phyloP scores from a whole-genome alignment of 2,113 vertebrate genomes.

The Porphyrio hochstetteri region DNA sequence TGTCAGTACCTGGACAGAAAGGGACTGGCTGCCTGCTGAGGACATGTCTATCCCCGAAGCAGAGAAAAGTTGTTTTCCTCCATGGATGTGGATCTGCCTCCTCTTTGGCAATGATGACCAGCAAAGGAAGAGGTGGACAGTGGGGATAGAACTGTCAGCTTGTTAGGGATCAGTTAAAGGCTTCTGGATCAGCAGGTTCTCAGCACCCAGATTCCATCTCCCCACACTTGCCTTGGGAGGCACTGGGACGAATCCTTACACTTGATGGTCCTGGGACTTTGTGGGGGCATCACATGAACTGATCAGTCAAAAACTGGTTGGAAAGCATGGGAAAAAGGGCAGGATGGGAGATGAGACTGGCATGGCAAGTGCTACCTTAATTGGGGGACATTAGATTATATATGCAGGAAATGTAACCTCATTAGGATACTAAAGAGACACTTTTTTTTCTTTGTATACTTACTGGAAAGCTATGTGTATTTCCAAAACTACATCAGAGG shows the following conservation, averaged over 20 bases:
- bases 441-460: not conserved
- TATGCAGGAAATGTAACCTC: not conserved
- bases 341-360: not conserved
- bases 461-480: not conserved
- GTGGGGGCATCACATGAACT: not conserved
- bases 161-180: not conserved
- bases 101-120: not conserved
- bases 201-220: not conserved
- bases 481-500: not conserved
- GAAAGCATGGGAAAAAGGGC: not conserved
- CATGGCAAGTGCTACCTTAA: not conserved
- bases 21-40: rapidly evolving
- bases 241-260: not conserved
- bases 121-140: not conserved
- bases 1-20: not conserved
- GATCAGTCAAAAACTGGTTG: rapidly evolving
- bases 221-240: rapidly evolving
- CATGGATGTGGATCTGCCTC: rapidly evolving
- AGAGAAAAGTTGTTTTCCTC: not conserved
- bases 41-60: rapidly evolving
- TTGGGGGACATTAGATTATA: not conserved
- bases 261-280: not conserved
- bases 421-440: not conserved
- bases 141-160: rapidly evolving
- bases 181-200: not conserved